These are phyloP conservation scores for Lymantria dispar DNA, from an alignment of 2,888 invertebrate species.

Conservation along the genomic window DNA sequence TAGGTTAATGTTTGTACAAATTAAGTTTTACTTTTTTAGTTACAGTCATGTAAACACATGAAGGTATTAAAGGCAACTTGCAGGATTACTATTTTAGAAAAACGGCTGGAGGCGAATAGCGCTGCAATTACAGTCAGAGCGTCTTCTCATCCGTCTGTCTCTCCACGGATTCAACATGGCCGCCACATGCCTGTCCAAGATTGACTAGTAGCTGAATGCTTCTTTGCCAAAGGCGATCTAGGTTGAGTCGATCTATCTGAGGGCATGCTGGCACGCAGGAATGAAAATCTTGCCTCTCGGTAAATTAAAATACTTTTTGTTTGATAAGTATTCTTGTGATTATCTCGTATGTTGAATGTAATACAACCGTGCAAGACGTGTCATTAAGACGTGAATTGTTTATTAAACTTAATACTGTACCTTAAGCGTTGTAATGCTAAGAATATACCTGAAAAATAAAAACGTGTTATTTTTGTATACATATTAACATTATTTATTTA, in stretches of 20 bases:
- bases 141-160: slow-evolving; percentile 64
- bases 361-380: slow-evolving; percentile 41
- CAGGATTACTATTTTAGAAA: slow-evolving; percentile 64
- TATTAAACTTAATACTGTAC: slow-evolving; percentile 41
- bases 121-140: slow-evolving; percentile 71
- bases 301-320: slow-evolving; percentile 77
- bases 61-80: slow-evolving; percentile 35
- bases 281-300: slow-evolving; percentile 58
- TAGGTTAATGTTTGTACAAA: neutral
- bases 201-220: slow-evolving; percentile 77
- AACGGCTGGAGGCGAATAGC: slow-evolving; percentile 68
- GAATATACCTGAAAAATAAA: slow-evolving; percentile 32
- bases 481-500: no score
- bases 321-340: slow-evolving; percentile 62
- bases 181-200: slow-evolving; percentile 74
- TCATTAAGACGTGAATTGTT: slow-evolving; percentile 45
- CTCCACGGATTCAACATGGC: slow-evolving; percentile 66
- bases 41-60: slow-evolving; percentile 9
- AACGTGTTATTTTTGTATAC: no score
- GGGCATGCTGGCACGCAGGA: slow-evolving; percentile 60
- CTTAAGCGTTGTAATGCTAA: slow-evolving; percentile 15
- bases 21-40: neutral
- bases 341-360: slow-evolving; percentile 51
- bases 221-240: slow-evolving; percentile 72
- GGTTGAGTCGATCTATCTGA: slow-evolving; percentile 63